Percentiles rank a stretch among this genome's conserved stretches.
Conservation (phyloP, 2,888 invertebrate species). For the Xestoiulus laeticollis region DNA sequence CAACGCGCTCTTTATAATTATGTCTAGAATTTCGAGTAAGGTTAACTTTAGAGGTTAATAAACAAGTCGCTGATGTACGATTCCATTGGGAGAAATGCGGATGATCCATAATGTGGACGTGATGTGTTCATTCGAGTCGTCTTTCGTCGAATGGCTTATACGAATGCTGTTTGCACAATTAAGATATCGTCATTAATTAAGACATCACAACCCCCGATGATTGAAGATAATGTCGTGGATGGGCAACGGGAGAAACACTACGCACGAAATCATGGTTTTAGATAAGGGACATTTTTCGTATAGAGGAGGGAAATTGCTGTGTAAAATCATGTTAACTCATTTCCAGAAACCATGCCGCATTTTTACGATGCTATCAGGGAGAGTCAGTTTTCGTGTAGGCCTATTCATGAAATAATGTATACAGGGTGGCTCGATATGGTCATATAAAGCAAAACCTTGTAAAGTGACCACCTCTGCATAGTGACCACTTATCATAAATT, state of each 20-base stretch:
- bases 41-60: not conserved
- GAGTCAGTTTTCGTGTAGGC: too few species aligned
- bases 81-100: not conserved
- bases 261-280: not conserved
- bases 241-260: not conserved
- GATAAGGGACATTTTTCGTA: not conserved
- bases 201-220: not conserved
- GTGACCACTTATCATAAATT: too few species aligned
- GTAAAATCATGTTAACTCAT: not conserved
- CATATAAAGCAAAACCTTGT: too few species aligned
- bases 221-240: conserved; percentile 9
- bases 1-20: not conserved
- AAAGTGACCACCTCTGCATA: too few species aligned
- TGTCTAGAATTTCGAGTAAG: not conserved
- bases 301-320: not conserved
- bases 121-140: not conserved
- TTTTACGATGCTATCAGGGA: too few species aligned
- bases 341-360: not conserved
- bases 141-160: not conserved
- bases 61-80: not conserved
- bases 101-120: not conserved
- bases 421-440: too few species aligned
- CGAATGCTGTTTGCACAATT: conserved; percentile 9
- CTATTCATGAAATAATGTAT: too few species aligned
- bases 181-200: conserved; percentile 1